Percentiles rank a stretch among this genome's conserved stretches.
Evolutionary conservation across 2,113 vertebrate genomes (phyloP).

Genomic region (Nyctibius bracteatus): DNA sequence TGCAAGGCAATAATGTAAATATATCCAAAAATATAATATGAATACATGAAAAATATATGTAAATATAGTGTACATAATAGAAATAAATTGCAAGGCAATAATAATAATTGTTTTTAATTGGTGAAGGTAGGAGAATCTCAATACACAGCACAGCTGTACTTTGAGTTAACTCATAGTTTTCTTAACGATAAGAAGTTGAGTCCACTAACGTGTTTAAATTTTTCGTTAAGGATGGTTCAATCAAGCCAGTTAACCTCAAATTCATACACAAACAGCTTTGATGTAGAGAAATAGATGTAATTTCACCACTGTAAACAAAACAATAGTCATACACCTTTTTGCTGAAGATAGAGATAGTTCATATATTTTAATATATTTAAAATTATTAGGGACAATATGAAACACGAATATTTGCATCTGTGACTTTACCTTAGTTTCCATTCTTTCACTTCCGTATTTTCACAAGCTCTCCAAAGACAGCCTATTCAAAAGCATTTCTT

Average conservation of each 20-base stretch:
- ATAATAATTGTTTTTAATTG: background rate
- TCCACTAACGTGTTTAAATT: background rate
- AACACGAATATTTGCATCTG: background rate
- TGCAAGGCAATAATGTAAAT: background rate
- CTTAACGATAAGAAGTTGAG: background rate
- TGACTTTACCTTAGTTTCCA: background rate
- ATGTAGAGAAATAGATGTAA: background rate
- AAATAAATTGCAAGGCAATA: background rate
- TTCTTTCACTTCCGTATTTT: background rate
- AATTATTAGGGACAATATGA: background rate
- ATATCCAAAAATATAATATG: no score
- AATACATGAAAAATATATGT: background rate
- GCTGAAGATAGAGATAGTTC: background rate
- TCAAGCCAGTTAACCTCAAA: background rate
- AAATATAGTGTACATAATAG: background rate
- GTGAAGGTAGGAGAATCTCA: background rate
- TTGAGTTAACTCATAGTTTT: background rate
- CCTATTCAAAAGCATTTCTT: background rate
- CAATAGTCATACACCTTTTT: background rate
- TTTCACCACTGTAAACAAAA: background rate
- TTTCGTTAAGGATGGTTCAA: background rate
- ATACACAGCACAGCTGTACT: background rate
- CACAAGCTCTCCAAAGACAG: background rate
- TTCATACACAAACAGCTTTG: background rate
- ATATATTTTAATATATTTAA: background rate